phyloP scores from a whole-genome alignment of 2,888 invertebrate genomes.

The Andrena hattorfiana region DNA sequence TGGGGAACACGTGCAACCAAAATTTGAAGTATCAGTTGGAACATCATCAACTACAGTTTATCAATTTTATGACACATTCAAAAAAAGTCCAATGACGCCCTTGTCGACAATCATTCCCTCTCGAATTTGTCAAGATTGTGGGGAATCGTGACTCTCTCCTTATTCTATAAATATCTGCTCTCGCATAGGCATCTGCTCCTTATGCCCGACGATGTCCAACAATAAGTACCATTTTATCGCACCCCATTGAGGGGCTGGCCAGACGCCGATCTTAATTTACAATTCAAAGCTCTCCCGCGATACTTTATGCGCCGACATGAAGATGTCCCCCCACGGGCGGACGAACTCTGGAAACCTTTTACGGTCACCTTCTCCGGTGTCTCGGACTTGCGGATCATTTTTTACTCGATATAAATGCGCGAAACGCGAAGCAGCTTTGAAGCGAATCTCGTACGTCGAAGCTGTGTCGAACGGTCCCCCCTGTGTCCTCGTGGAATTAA shows the following conservation, averaged over 20 bases:
- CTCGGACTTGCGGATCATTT: neutral
- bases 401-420: conserved; percentile 17
- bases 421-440: neutral
- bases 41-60: no score
- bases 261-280: conserved; percentile 39
- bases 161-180: no score
- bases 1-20: no score
- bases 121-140: no score
- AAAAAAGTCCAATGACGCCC: no score
- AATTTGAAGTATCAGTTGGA: no score
- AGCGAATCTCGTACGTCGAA: neutral
- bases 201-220: conserved; percentile 11
- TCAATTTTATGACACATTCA: no score
- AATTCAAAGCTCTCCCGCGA: conserved; percentile 44
- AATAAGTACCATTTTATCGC: conserved; percentile 10
- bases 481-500: no score
- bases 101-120: no score
- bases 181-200: no score
- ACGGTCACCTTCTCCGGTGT: conserved; percentile 5
- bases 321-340: conserved; percentile 26
- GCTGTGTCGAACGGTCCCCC: no score
- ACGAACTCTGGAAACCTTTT: conserved; percentile 29
- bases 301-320: conserved; percentile 51
- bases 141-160: no score
- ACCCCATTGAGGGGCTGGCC: neutral